Conservation (phyloP, 2,113 vertebrate genomes). For the Coturnix japonica region DNA sequence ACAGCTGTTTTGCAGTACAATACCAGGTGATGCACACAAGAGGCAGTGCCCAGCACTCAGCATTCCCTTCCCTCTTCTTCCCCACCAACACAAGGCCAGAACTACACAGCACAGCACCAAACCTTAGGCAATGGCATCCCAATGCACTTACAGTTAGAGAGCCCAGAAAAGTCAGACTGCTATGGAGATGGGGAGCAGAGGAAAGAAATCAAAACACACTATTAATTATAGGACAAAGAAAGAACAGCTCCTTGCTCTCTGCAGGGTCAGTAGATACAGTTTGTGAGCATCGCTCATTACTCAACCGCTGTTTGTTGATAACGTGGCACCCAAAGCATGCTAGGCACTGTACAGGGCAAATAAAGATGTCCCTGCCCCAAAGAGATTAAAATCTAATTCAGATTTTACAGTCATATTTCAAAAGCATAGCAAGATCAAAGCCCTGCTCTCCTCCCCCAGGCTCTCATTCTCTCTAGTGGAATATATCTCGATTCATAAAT, state of each 20-base stretch:
- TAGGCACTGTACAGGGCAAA: not conserved
- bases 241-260: not conserved
- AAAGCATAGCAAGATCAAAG: slow-evolving; percentile 66
- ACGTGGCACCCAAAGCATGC: not conserved
- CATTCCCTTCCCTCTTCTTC: not conserved
- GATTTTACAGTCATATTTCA: slow-evolving; percentile 65
- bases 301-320: not conserved
- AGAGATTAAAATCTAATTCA: slow-evolving; percentile 63
- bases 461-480: slow-evolving; percentile 53
- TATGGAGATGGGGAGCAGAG: not conserved
- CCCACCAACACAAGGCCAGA: not conserved
- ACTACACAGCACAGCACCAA: not conserved
- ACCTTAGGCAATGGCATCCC: not conserved
- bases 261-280: not conserved
- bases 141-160: not conserved
- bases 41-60: not conserved
- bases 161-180: not conserved
- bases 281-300: not conserved
- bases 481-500: not conserved
- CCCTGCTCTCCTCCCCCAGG: slow-evolving; percentile 10
- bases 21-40: not conserved
- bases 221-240: not conserved
- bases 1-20: not conserved
- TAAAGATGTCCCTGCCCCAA: slow-evolving; percentile 39
- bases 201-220: not conserved